Evolutionary conservation across 1,140 invertebrate species (phyloP).

Genomic region (Sarcophaga peregrina): DNA sequence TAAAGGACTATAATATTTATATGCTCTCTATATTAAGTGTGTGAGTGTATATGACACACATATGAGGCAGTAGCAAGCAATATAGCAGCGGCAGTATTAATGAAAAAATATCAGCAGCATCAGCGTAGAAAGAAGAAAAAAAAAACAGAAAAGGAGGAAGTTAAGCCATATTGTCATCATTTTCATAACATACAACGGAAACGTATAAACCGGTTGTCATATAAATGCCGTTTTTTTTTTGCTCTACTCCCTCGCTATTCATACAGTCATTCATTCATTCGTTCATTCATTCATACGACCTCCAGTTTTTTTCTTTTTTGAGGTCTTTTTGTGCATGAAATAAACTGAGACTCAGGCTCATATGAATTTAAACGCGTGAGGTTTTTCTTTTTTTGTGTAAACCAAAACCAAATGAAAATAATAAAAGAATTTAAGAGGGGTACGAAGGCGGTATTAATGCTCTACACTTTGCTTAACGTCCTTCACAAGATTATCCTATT

Average conservation of each 20-base stretch:
- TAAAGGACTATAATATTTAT: too few species aligned
- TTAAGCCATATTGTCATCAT: constrained; percentile 27
- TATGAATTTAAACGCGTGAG: not conserved
- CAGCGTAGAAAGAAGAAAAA: too few species aligned
- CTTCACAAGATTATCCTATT: not conserved
- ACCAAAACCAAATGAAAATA: too few species aligned
- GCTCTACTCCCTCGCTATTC: not conserved
- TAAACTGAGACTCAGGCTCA: not conserved
- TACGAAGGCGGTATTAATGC: too few species aligned
- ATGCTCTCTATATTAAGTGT: too few species aligned
- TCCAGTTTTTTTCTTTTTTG: not conserved
- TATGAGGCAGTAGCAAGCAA: too few species aligned
- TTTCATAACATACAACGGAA: constrained; percentile 27
- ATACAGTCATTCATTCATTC: too few species aligned
- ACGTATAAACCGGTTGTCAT: constrained; percentile 26
- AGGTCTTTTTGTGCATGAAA: not conserved
- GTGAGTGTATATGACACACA: too few species aligned
- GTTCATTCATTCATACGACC: not conserved
- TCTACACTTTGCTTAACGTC: not conserved
- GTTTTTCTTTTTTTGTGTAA: not conserved
- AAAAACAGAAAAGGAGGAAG: not conserved
- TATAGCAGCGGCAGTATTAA: too few species aligned
- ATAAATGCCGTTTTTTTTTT: not conserved
- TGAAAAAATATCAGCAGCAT: too few species aligned
- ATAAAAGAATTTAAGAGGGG: too few species aligned